Percentiles rank a stretch among this genome's conserved stretches.
phyloP scores from a whole-genome alignment of 2,888 invertebrate species.

The Philhelius pedissequus region DNA sequence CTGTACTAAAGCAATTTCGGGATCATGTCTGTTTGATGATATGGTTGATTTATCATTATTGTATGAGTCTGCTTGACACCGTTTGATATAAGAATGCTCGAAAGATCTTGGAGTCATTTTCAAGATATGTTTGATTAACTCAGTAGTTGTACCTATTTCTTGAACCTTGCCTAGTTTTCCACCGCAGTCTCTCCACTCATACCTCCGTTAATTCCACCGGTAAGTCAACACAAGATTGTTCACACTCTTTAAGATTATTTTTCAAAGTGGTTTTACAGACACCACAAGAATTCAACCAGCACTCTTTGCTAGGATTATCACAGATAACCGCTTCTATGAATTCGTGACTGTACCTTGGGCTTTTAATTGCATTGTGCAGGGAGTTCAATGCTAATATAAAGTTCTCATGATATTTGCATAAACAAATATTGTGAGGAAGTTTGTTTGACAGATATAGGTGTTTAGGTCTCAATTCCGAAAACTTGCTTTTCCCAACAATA shows the following conservation, averaged over 20 bases:
- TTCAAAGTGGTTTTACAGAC: neutral
- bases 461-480: no score
- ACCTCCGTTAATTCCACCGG: neutral
- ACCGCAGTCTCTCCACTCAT: constrained; percentile 1
- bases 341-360: constrained; percentile 5
- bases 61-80: constrained; percentile 15
- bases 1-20: no score
- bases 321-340: constrained; percentile 3
- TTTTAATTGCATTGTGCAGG: constrained; percentile 21
- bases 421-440: no score
- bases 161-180: neutral
- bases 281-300: constrained; percentile 1
- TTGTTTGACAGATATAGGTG: no score
- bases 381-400: no score
- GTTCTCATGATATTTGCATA: no score
- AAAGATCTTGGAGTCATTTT: constrained; percentile 14
- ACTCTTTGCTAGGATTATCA: constrained; percentile 15
- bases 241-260: no score
- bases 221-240: constrained; percentile 6
- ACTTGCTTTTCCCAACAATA: no score
- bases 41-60: no score
- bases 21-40: no score
- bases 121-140: constrained; percentile 13
- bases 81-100: constrained; percentile 4
- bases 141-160: neutral